A percentile compares a stretch with the other conserved stretches of the same genome.
phyloP scores from a whole-genome alignment of 2,888 invertebrate species.

The Thumatha senex region DNA sequence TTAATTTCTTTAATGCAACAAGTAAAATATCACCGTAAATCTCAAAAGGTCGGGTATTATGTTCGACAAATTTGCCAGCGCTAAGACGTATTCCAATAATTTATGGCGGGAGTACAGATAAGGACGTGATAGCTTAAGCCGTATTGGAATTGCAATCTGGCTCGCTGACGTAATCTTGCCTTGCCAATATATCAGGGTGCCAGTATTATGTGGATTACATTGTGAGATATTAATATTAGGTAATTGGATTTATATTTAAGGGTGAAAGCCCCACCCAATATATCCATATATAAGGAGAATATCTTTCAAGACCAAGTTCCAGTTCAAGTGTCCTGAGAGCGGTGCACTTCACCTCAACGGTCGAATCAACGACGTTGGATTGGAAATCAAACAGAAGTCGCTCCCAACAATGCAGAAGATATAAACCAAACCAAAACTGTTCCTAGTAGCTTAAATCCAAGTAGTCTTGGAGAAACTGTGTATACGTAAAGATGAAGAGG shows the following conservation, averaged over 20 bases:
- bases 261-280: no score
- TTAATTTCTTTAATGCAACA: background rate
- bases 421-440: no score
- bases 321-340: no score
- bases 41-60: conserved; percentile 13
- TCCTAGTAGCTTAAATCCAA: no score
- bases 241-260: background rate
- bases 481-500: no score
- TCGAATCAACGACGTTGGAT: no score
- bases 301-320: no score
- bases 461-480: no score
- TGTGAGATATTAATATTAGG: background rate
- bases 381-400: no score
- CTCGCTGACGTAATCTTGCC: conserved; percentile 19
- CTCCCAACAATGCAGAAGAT: no score
- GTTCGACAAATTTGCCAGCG: conserved; percentile 12
- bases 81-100: conserved; percentile 31
- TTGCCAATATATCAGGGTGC: conserved; percentile 8
- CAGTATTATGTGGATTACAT: conserved; percentile 2
- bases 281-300: no score
- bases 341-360: no score
- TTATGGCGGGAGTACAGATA: conserved; percentile 41
- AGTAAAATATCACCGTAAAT: conserved; percentile 9
- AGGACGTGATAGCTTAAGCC: conserved; percentile 17
- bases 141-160: conserved; percentile 34